Conservation (phyloP, 2,113 vertebrate genomes). For the Chionis minor region DNA sequence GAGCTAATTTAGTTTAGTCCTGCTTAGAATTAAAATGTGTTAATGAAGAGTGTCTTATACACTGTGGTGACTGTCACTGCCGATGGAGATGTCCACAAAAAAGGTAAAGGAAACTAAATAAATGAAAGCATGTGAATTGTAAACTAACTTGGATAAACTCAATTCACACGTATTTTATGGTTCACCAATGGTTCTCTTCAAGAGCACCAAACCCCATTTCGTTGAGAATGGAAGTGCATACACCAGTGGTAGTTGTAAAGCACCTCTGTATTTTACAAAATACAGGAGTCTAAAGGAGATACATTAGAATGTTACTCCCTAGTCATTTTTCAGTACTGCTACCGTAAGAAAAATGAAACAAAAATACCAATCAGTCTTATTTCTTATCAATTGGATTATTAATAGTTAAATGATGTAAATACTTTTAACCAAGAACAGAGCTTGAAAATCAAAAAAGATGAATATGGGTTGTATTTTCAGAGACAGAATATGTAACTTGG, state of each 20-base stretch:
- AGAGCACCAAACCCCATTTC: neutral
- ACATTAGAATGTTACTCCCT: neutral
- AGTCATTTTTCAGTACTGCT: neutral
- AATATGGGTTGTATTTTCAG: neutral
- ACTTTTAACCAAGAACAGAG: neutral
- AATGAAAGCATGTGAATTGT: constrained; percentile 2
- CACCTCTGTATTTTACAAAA: neutral
- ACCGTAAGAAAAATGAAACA: neutral
- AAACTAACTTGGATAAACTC: neutral
- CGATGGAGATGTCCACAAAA: constrained; percentile 11
- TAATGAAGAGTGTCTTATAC: constrained; percentile 40
- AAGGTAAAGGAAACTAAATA: constrained; percentile 7
- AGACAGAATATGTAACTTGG: neutral
- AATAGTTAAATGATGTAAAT: neutral
- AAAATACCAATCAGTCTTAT: neutral
- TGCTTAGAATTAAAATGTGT: constrained; percentile 61
- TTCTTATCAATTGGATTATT: neutral
- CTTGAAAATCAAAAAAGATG: neutral
- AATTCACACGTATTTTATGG: constrained; percentile 27
- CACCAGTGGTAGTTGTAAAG: neutral
- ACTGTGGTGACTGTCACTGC: neutral
- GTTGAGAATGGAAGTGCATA: neutral
- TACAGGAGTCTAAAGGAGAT: neutral
- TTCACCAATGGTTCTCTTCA: neutral
- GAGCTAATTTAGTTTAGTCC: constrained; percentile 51